Percentiles rank a stretch among this genome's conserved stretches.
Evolutionary conservation across 2,113 vertebrate genomes (phyloP).

Genomic region (Lota lota): DNA sequence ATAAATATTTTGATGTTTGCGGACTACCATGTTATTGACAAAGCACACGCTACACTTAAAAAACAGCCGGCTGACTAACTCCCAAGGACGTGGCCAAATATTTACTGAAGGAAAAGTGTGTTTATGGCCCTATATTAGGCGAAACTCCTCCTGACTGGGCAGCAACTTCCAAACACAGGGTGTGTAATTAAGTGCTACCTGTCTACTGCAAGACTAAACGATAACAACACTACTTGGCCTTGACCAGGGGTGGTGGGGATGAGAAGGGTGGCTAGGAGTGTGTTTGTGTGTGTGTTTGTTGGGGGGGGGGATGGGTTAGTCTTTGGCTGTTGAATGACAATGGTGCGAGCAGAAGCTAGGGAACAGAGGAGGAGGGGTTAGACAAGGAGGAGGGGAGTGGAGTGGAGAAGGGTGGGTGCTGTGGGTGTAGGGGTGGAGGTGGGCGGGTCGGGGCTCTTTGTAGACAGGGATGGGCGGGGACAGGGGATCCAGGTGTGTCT

Average conservation of each 20-base stretch:
- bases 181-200: slow-evolving; percentile 1
- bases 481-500: slow-evolving; percentile 65
- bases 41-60: not conserved
- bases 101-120: slow-evolving; percentile 19
- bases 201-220: slow-evolving; percentile 14
- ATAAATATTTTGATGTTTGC: not conserved
- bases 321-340: slow-evolving; percentile 52
- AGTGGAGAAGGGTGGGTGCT: slow-evolving; percentile 14
- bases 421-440: slow-evolving; percentile 1
- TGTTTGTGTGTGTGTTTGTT: slow-evolving; percentile 3
- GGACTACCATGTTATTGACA: not conserved
- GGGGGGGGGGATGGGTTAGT: slow-evolving; percentile 46
- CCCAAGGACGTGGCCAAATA: slow-evolving; percentile 5
- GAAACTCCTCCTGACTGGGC: slow-evolving; percentile 10
- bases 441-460: slow-evolving; percentile 11
- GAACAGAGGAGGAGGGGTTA: not conserved
- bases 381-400: slow-evolving; percentile 1
- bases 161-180: slow-evolving; percentile 6
- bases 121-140: slow-evolving; percentile 18
- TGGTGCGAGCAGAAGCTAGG: not conserved
- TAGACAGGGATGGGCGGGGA: slow-evolving; percentile 16
- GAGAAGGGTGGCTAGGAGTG: not conserved
- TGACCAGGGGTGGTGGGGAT: not conserved
- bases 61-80: slow-evolving; percentile 24
- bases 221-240: slow-evolving; percentile 20